Conservation (phyloP, 64 coral and sea anemone genomes). For the Pocillopora verrucosa region DNA sequence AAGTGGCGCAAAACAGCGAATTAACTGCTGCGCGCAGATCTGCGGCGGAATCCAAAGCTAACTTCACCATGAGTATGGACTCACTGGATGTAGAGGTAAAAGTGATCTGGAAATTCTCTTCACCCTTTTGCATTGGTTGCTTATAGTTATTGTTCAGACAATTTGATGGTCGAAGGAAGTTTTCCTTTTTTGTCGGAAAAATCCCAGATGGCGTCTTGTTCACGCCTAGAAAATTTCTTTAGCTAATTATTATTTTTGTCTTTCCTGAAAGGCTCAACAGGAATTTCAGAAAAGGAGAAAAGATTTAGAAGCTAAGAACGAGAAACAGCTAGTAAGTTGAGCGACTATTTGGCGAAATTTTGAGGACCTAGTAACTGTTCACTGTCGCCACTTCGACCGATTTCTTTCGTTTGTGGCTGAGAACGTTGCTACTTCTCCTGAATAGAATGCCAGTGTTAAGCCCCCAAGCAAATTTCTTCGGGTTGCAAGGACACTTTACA, state of each 20-base stretch:
- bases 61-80: constrained; percentile 69
- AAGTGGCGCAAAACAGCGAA: constrained; percentile 56
- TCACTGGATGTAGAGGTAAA: constrained; percentile 76
- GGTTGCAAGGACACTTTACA: too few relatives aligned
- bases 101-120: neutral
- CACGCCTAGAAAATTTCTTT: too few relatives aligned
- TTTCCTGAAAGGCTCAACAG: constrained; percentile 55
- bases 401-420: neutral
- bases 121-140: neutral
- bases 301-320: constrained; percentile 73
- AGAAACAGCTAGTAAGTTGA: constrained; percentile 65
- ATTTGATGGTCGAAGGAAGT: neutral
- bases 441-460: too few relatives aligned
- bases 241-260: neutral
- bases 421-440: neutral
- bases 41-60: constrained; percentile 30
- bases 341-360: neutral
- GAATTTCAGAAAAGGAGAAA: constrained; percentile 76
- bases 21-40: constrained; percentile 54
- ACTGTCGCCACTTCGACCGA: too few relatives aligned
- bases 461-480: too few relatives aligned
- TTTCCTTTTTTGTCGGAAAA: too few relatives aligned
- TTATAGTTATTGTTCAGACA: neutral
- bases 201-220: too few relatives aligned
- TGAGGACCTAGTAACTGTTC: too few relatives aligned